A percentile compares a stretch with the other conserved stretches of the same genome.
Evolutionary conservation across 2,797 vertebrate genomes (phyloP).

Genomic region (Channa striata): DNA sequence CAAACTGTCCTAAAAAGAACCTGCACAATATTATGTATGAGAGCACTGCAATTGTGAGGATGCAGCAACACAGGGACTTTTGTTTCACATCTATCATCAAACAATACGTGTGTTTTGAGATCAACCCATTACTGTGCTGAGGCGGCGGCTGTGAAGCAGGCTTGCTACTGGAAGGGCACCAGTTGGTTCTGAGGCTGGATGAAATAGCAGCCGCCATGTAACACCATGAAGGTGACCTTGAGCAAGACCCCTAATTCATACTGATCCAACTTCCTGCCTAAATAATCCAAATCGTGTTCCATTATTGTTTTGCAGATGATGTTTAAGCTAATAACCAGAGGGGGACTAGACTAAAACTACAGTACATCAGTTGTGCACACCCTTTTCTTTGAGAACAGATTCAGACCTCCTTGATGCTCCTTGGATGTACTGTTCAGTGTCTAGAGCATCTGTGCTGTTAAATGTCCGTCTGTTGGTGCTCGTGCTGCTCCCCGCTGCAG

Average conservation of each 20-base stretch:
- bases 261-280: background rate
- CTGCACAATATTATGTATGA: too few species aligned
- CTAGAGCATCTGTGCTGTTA: slow-evolving; percentile 65
- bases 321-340: too few species aligned
- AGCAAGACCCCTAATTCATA: background rate
- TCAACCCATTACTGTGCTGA: background rate
- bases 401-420: slow-evolving; percentile 40
- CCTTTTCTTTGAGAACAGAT: slow-evolving; percentile 8
- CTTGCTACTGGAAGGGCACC: background rate
- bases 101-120: background rate
- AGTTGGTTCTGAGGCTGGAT: background rate
- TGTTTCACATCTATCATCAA: too few species aligned
- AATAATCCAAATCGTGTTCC: too few species aligned
- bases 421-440: slow-evolving; percentile 35
- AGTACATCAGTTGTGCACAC: background rate
- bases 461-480: slow-evolving; percentile 66
- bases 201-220: background rate
- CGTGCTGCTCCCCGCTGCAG: slow-evolving; percentile 37
- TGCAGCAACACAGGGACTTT: too few species aligned
- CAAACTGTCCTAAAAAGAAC: too few species aligned
- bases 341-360: background rate
- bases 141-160: background rate
- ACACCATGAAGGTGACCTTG: background rate
- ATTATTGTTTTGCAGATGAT: too few species aligned
- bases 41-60: too few species aligned